Conservation (phyloP, 1,140 invertebrate genomes). For the Colletes latitarsis region DNA sequence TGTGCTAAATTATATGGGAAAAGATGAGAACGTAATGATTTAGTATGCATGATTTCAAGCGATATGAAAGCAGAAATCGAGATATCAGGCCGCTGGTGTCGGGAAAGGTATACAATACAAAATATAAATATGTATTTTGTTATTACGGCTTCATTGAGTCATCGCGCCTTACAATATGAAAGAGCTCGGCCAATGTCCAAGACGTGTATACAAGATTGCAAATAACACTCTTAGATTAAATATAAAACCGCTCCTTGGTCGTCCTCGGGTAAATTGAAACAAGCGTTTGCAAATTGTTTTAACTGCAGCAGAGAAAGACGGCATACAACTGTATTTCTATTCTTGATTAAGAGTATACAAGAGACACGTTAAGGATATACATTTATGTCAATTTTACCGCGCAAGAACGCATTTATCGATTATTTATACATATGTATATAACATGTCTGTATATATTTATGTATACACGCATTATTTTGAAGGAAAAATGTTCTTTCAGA, state of each 20-base stretch:
- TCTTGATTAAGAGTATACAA: slow-evolving; percentile 2
- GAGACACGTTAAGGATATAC: slow-evolving; percentile 9
- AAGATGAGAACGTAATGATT: background rate
- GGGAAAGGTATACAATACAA: slow-evolving; percentile 20
- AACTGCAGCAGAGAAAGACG: slow-evolving; percentile 42
- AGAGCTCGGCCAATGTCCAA: slow-evolving; percentile 49
- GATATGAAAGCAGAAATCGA: slow-evolving; percentile 16
- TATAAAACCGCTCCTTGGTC: slow-evolving; percentile 56
- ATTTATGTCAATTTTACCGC: slow-evolving; percentile 36
- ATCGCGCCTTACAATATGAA: slow-evolving; percentile 53
- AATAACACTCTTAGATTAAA: slow-evolving; percentile 28
- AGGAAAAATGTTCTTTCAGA: slow-evolving; percentile 8
- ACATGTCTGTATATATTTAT: slow-evolving; percentile 73
- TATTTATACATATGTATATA: slow-evolving; percentile 76
- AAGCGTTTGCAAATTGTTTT: slow-evolving; percentile 26
- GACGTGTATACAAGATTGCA: slow-evolving; percentile 25
- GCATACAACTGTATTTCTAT: slow-evolving; percentile 33
- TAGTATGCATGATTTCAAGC: slow-evolving; percentile 28
- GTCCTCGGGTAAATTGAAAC: slow-evolving; percentile 30
- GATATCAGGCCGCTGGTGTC: slow-evolving; percentile 24
- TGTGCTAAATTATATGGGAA: slow-evolving; percentile 8
- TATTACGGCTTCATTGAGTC: slow-evolving; percentile 50
- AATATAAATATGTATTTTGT: slow-evolving; percentile 42
- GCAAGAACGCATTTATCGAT: slow-evolving; percentile 24
- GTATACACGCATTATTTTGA: slow-evolving; percentile 13